Conservation (phyloP, 2,113 vertebrate genomes). For the Eonycteris spelaea region DNA sequence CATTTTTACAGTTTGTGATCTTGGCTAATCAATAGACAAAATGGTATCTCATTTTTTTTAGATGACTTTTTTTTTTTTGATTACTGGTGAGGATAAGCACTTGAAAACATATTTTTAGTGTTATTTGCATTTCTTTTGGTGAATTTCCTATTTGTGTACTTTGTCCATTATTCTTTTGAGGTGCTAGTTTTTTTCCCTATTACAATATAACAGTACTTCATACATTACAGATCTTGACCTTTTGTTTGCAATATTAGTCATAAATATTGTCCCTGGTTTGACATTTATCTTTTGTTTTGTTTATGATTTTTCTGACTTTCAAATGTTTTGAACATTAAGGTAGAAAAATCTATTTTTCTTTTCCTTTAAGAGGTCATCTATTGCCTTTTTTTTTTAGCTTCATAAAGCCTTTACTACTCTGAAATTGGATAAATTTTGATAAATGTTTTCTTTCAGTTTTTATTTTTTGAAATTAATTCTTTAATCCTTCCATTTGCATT, state of each 20-base stretch:
- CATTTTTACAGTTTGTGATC: not conserved
- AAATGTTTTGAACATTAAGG: slow-evolving; percentile 21
- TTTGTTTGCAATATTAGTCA: slow-evolving; percentile 17
- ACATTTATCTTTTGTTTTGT: slow-evolving; percentile 14
- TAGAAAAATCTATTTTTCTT: slow-evolving; percentile 1
- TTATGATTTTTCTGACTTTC: slow-evolving; percentile 33
- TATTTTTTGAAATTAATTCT: not conserved
- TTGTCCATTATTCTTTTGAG: slow-evolving; percentile 11
- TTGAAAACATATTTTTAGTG: not conserved
- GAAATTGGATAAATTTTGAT: slow-evolving; percentile 18
- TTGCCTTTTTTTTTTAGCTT: not conserved
- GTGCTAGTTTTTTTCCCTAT: not conserved
- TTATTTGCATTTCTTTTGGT: not conserved
- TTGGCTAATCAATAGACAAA: not conserved
- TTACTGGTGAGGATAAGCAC: not conserved
- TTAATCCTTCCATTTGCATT: not conserved
- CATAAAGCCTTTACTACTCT: not conserved
- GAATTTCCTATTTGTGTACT: not conserved
- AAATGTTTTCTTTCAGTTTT: slow-evolving; percentile 12
- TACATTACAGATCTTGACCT: not conserved
- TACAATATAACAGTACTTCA: not conserved
- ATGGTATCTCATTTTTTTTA: not conserved
- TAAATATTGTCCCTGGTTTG: slow-evolving; percentile 19
- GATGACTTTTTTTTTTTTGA: not conserved
- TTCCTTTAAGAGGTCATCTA: not conserved